Evolutionary conservation across 2,888 invertebrate genomes (phyloP).

Genomic region (Folsomia candida): DNA sequence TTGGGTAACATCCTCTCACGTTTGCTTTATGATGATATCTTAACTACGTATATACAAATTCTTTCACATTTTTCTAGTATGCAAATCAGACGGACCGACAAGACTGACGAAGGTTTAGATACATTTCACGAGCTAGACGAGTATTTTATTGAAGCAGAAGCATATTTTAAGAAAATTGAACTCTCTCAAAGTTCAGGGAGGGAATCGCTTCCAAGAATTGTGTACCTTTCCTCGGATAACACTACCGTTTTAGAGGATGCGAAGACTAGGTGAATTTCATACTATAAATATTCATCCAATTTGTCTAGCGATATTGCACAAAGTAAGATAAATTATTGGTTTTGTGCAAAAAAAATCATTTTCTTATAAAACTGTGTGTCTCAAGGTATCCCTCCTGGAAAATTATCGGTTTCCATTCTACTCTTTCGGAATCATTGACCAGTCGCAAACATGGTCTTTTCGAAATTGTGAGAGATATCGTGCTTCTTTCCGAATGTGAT

Average conservation of each 20-base stretch:
- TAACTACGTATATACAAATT: background rate
- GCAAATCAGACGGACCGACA: conserved; percentile 34
- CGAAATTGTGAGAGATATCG: conserved; percentile 14
- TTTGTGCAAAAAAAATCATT: no score
- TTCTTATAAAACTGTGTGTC: no score
- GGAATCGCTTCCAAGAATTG: background rate
- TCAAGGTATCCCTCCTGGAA: conserved; percentile 10
- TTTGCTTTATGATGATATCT: no score
- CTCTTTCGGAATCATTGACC: background rate
- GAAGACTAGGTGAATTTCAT: no score
- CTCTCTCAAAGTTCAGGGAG: background rate
- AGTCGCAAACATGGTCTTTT: background rate
- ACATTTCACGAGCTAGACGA: conserved; percentile 16
- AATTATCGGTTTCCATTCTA: conserved; percentile 10
- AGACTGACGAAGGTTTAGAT: conserved; percentile 9
- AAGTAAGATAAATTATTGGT: no score
- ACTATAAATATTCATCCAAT: no score
- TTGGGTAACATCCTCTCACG: conserved; percentile 12
- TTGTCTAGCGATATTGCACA: no score
- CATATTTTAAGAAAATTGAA: background rate
- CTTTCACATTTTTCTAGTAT: conserved; percentile 16
- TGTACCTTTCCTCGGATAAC: background rate
- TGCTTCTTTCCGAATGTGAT: conserved; percentile 20
- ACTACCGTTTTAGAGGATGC: no score
- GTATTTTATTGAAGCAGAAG: conserved; percentile 16